A percentile compares a stretch with the other conserved stretches of the same genome.
phyloP scores from a whole-genome alignment of 30 jellyfish, hydroid and myxozoan species.

The Aurelia aurita region DNA sequence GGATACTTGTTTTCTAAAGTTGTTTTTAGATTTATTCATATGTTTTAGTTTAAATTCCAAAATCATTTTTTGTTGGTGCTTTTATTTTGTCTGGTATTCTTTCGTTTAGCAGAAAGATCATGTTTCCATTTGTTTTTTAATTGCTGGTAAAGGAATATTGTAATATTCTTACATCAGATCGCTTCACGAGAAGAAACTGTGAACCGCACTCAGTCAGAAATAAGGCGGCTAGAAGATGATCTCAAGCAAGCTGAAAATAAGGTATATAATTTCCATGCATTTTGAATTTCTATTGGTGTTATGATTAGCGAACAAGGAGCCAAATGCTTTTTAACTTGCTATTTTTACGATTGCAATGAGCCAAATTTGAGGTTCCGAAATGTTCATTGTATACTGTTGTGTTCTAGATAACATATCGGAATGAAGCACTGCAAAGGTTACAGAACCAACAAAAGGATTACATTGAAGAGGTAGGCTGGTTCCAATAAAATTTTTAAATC shows the following conservation, averaged over 20 bases:
- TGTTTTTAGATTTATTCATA: too few relatives aligned
- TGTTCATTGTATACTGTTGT: background rate
- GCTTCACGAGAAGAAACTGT: slow-evolving; percentile 50
- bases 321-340: background rate
- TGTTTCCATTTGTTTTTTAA: too few relatives aligned
- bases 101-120: too few relatives aligned
- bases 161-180: background rate
- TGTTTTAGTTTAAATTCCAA: too few relatives aligned
- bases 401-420: slow-evolving; percentile 69
- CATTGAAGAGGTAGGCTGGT: slow-evolving; percentile 79
- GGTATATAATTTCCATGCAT: background rate
- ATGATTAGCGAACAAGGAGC: too few relatives aligned
- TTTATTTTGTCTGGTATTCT: too few relatives aligned
- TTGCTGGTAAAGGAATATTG: too few relatives aligned
- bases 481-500: too few relatives aligned
- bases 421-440: slow-evolving; percentile 79
- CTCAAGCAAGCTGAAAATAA: slow-evolving; percentile 68
- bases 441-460: slow-evolving; percentile 82
- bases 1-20: too few relatives aligned
- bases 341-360: background rate
- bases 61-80: too few relatives aligned
- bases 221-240: slow-evolving; percentile 62
- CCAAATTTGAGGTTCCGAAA: too few relatives aligned
- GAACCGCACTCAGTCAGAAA: slow-evolving; percentile 37
- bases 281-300: too few relatives aligned